phyloP scores from a whole-genome alignment of 2,113 vertebrate genomes.

The Myodes glareolus region DNA sequence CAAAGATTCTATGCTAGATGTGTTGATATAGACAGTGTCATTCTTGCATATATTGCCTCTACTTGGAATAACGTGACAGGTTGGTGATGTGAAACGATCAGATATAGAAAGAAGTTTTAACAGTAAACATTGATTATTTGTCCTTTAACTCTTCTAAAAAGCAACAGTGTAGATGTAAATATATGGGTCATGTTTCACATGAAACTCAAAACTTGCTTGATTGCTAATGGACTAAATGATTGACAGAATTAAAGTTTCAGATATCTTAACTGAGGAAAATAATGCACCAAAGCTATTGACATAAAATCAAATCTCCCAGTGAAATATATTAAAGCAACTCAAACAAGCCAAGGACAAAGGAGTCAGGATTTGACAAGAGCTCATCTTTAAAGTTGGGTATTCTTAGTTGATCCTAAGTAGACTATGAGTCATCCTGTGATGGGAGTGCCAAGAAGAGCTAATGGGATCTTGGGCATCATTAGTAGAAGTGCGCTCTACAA shows the following conservation, averaged over 20 bases:
- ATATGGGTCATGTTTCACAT: background rate
- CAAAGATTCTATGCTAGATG: background rate
- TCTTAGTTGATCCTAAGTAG: conserved; percentile 71
- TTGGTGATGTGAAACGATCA: background rate
- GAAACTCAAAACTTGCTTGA: background rate
- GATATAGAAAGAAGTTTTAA: background rate
- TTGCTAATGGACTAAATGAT: background rate
- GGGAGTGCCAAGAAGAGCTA: conserved; percentile 75
- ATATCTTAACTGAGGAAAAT: conserved; percentile 44
- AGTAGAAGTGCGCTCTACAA: conserved; percentile 45
- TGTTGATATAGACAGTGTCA: background rate
- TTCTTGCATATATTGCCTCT: background rate
- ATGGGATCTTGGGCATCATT: conserved; percentile 72
- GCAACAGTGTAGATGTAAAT: background rate
- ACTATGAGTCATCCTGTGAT: conserved; percentile 72
- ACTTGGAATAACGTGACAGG: background rate
- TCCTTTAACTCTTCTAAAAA: background rate
- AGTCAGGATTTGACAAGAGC: conserved; percentile 71
- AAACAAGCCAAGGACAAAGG: conserved; percentile 63
- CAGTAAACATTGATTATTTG: background rate
- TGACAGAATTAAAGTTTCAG: conserved; percentile 42
- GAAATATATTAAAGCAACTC: background rate
- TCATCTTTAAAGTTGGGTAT: conserved; percentile 63
- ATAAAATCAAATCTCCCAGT: conserved; percentile 21
- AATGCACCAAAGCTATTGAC: background rate